Conservation (phyloP, 2,888 invertebrate genomes). For the Leptopilina syphax region DNA sequence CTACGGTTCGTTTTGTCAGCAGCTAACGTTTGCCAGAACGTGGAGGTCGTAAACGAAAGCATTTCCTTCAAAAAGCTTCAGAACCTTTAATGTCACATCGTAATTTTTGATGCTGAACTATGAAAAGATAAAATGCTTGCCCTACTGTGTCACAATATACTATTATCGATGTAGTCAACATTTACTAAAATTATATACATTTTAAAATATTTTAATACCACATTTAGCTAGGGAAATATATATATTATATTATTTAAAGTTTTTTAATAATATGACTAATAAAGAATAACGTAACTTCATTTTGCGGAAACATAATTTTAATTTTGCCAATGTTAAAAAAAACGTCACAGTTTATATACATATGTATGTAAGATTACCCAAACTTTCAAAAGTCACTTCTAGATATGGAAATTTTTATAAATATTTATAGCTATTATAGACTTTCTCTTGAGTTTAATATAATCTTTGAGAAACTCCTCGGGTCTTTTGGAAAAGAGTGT, state of each 20-base stretch:
- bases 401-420: constrained; percentile 16
- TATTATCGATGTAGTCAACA: background rate
- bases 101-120: constrained; percentile 62
- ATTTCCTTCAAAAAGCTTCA: constrained; percentile 54
- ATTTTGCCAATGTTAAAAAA: too few relatives aligned
- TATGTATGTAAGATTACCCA: background rate
- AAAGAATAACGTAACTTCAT: too few relatives aligned
- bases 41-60: constrained; percentile 56
- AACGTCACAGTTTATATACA: background rate
- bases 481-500: constrained; percentile 7
- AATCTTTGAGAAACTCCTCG: constrained; percentile 4
- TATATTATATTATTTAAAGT: too few relatives aligned
- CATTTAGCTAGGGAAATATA: background rate
- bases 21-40: constrained; percentile 42
- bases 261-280: too few relatives aligned
- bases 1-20: constrained; percentile 52
- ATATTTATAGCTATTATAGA: constrained; percentile 28
- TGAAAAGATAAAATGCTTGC: constrained; percentile 53
- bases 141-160: constrained; percentile 1
- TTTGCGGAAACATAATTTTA: too few relatives aligned
- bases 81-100: constrained; percentile 64
- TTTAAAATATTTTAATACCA: background rate
- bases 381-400: background rate
- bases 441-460: constrained; percentile 15
- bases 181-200: background rate